Base-by-base conservation (phyloP, 2,797 vertebrate species). In the Simalia tracyae region DNA sequence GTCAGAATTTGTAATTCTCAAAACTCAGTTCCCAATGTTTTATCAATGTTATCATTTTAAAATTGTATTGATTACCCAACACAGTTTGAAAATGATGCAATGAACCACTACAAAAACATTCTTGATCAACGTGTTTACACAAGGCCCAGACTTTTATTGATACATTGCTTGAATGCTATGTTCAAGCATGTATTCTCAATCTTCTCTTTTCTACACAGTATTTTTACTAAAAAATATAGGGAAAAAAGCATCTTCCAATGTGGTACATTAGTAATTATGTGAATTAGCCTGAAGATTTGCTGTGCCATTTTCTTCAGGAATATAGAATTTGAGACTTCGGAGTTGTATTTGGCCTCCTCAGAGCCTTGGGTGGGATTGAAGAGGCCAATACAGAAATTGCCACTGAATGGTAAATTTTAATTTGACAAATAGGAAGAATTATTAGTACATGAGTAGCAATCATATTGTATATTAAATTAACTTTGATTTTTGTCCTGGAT, bases 11-110 rank as follows among this genome's bases (percentile, higher is more conserved):
- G 31, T 61, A 7, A 36, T 63, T 54, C 12, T 88, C 59, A 64
- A 2, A 93, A 92, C 90, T 64, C 68, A n/a, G 28, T 94, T 85
- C 76, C 89, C 93, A 93, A 94, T 50, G 17, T 90, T 94, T 92
- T 66, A 42, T 86, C 85, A 64, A 64, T 64, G 54, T 54, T 12
- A 56, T 24, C 22, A 56, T 50, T 84, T 63, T 63, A 12, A 86
- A 86, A 56, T 31, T 84, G 61, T 26, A 14, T 26, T 68, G 54
- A 46, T 11, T 46, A 61, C n/a, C n/a, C 42, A 76, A 19, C 7
- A 76, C 31, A 42, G 68, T 42, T 76, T 76, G 31, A 76, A 76
- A 76, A 42, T 19, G 17, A 42, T 76, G 7, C 17, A 19, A 36
- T 76, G 7, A 64, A 8, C 12, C 54, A 19, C n/a, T 14, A 56